Evolutionary conservation across 1,140 invertebrate species (phyloP), one percentile per base, ranked within the genome.

Genomic region (Cyclina sinensis): DNA sequence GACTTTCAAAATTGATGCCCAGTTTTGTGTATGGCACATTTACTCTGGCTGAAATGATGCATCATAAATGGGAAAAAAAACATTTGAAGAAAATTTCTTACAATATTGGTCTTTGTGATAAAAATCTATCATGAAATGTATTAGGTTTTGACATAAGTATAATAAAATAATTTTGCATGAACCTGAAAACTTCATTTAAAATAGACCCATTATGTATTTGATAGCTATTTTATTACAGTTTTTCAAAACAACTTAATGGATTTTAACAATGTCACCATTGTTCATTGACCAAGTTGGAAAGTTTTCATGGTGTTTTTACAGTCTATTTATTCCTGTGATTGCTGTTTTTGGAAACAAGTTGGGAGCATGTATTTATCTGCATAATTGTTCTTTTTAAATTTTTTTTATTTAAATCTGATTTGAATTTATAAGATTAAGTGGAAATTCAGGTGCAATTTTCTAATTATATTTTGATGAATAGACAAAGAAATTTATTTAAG

Each of bases 151-250:
- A 30, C 27, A 37, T 70, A 14, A 27, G 35, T n/a, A 70, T 70
- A 12, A 70, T 70, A 27, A 70, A 11, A 27, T 70, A 1, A 70
- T 35, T 70, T 70, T 39, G 32, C 65, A 70, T 32, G 1, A 14
- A 16, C 7, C 32, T 70, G 24, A 70, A 27, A 70, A 70, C 16
- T 70, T 16, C 12, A 70, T 14, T 12, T n/a, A 39, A 70, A 70
- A 18, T 37, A 16, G 32, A 70, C 11, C 11, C 11, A 16, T 35
- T 37, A 39, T 70, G 35, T 70, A 70, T 70, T 37, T 70, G 14
- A 76, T 76, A n/a, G 39, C 39, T 76, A 51, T 76, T 76, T 76
- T 48, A 76, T 76, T 76, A 51, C 73, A 48, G 46, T 76, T 76
- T 76, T 51, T 30, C 4, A 1, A 48, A n/a, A 43, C 32, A 1